A percentile compares a stretch with the other conserved stretches of the same genome.
Evolutionary conservation across 37 sponge, comb jelly and placozoan species (phyloP).

Genomic region (Tethya wilhelma): DNA sequence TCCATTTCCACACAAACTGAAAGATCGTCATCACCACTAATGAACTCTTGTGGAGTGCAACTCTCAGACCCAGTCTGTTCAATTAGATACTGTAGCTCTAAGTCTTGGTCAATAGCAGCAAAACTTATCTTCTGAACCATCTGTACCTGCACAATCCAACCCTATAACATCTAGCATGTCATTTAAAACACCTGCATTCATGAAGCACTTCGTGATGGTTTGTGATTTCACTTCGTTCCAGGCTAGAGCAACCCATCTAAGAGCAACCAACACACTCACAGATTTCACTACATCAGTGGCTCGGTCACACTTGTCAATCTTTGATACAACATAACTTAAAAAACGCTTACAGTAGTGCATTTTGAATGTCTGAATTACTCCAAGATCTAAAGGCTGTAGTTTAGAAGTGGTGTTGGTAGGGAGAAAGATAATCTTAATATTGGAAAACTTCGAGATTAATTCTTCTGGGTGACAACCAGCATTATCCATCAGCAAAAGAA

Average conservation of each 20-base stretch:
- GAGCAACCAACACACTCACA: not conserved
- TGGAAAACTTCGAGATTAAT: not conserved
- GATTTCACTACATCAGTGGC: conserved; percentile 47
- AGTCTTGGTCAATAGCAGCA: no score
- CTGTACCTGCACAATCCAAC: no score
- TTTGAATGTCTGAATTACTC: conserved; percentile 27
- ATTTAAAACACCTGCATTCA: conserved; percentile 30
- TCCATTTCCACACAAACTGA: not conserved
- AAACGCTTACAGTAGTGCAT: conserved; percentile 4
- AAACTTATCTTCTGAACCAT: no score
- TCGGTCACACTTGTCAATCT: conserved; percentile 57
- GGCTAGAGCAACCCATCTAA: conserved; percentile 26
- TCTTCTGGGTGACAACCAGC: conserved; percentile 29
- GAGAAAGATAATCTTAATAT: not conserved
- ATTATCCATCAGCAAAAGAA: conserved; percentile 31
- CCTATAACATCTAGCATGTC: not conserved
- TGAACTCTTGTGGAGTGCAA: not conserved
- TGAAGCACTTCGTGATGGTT: conserved; percentile 54
- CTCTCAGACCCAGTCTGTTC: not conserved
- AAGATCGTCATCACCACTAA: not conserved
- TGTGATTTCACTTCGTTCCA: conserved; percentile 35
- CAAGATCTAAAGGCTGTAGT: conserved; percentile 22
- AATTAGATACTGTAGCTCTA: no score
- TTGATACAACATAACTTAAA: conserved; percentile 33
- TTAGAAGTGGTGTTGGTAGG: conserved; percentile 12